Conservation (phyloP, 2,797 vertebrate species). For the Artibeus lituratus region DNA sequence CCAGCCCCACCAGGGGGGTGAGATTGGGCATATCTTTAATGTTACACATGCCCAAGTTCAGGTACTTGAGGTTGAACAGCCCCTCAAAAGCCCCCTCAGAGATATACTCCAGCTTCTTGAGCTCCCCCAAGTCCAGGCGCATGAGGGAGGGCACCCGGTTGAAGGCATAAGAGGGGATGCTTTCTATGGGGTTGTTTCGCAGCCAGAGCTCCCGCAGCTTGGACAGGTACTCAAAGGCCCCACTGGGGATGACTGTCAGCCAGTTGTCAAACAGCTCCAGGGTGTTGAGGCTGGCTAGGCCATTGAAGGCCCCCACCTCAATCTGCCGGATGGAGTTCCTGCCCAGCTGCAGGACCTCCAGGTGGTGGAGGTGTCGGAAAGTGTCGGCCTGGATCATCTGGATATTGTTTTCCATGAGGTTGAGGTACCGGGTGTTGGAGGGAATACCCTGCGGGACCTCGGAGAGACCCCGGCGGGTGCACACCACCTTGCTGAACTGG, state of each 20-base stretch:
- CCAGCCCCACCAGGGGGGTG: conserved; percentile 91
- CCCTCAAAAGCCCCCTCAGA: conserved; percentile 98
- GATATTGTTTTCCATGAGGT: conserved; percentile 99
- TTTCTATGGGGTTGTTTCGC: conserved; percentile 98
- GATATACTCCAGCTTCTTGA: conserved; percentile 97
- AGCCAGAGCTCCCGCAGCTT: conserved; percentile 98
- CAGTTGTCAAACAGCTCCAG: conserved; percentile 98
- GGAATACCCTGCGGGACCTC: conserved; percentile 95
- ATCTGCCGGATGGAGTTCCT: conserved; percentile 97
- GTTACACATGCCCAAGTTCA: conserved; percentile 98
- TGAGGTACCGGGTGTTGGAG: conserved; percentile 94
- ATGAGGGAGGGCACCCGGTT: conserved; percentile 97
- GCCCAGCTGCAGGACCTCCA: conserved; percentile 97
- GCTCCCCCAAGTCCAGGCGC: conserved; percentile 96
- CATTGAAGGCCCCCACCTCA: conserved; percentile 97
- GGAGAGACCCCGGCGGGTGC: conserved; percentile 92
- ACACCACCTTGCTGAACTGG: conserved; percentile 98
- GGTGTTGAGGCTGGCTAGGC: conserved; percentile 97
- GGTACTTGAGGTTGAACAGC: conserved; percentile 96
- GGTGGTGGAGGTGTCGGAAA: conserved; percentile 95
- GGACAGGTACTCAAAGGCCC: conserved; percentile 98
- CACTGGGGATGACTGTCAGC: conserved; percentile 96
- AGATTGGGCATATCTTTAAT: conserved; percentile 95
- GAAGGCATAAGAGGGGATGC: conserved; percentile 98
- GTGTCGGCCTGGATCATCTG: conserved; percentile 96